Evolutionary conservation across 2,888 invertebrate genomes (phyloP).

Genomic region (Smittia aterrima): DNA sequence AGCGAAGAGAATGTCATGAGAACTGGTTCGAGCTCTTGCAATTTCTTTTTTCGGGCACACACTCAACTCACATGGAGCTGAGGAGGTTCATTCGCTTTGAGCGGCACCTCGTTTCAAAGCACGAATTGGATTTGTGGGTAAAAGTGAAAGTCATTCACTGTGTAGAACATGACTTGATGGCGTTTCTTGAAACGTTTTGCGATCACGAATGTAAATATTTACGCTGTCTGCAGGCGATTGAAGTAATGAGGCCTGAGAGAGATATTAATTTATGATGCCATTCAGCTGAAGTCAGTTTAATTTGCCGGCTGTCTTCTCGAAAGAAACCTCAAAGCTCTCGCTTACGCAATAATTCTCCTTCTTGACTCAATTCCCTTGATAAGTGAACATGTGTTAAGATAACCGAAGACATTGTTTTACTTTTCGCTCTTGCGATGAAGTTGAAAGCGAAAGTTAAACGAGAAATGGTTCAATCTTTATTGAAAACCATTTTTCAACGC

Average conservation of each 20-base stretch:
- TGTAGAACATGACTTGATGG: slow-evolving; percentile 19
- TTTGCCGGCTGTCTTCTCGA: slow-evolving; percentile 1
- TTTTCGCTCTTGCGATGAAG: neutral
- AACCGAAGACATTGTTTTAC: neutral
- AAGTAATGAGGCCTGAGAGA: slow-evolving; percentile 1
- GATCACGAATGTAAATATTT: slow-evolving; percentile 21
- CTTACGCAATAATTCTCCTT: too few relatives aligned
- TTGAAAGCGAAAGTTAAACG: slow-evolving; percentile 5
- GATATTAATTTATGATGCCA: neutral
- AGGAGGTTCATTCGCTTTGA: neutral
- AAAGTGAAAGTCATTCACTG: slow-evolving; percentile 38
- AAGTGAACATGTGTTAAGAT: slow-evolving; percentile 8
- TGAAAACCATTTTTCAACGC: neutral
- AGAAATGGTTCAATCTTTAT: neutral
- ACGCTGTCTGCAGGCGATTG: slow-evolving; percentile 14
- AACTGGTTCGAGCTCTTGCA: slow-evolving; percentile 26
- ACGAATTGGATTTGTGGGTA: slow-evolving; percentile 34
- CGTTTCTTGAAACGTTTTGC: neutral
- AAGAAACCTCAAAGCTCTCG: too few relatives aligned
- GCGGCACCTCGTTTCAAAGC: slow-evolving; percentile 3
- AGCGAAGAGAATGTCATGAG: neutral
- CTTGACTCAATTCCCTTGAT: neutral
- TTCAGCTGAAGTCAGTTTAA: neutral
- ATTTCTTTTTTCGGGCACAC: slow-evolving; percentile 14
- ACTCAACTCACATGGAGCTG: neutral